These are phyloP conservation scores for Oryzias woworae DNA, from an alignment of 2,113 vertebrate species.

Conservation along the genomic window DNA sequence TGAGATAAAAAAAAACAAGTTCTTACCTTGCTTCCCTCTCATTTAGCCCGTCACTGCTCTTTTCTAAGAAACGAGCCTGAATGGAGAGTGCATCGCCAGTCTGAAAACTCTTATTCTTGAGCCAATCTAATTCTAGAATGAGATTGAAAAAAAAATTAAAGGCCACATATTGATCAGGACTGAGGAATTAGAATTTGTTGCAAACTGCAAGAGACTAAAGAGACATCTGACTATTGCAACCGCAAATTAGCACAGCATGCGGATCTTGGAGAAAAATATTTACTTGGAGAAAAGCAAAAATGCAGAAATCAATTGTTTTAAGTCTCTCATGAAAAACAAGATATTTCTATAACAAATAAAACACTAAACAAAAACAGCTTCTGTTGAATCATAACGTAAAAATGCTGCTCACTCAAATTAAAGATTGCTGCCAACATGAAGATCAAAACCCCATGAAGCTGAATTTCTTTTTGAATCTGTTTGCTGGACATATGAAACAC, in stretches of 20 bases:
- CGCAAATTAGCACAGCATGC: background rate
- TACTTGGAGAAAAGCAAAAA: background rate
- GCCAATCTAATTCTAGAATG: slow-evolving; percentile 85
- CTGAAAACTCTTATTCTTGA: slow-evolving; percentile 89
- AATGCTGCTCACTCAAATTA: too few species aligned
- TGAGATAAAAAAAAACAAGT: background rate
- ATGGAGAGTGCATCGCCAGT: slow-evolving; percentile 73
- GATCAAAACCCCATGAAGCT: too few species aligned
- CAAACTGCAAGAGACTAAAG: background rate
- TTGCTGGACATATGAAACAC: too few species aligned
- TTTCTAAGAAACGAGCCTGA: slow-evolving; percentile 70
- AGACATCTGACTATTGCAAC: background rate
- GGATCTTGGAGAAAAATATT: background rate
- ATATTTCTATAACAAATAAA: too few species aligned
- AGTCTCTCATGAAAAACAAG: too few species aligned
- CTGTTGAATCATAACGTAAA: too few species aligned
- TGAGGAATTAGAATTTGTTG: background rate
- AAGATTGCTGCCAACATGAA: too few species aligned
- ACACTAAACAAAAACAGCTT: too few species aligned
- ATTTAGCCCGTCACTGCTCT: slow-evolving; percentile 25
- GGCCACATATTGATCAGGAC: too few species aligned
- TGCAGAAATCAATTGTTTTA: too few species aligned
- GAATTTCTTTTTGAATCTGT: too few species aligned
- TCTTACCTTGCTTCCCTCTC: slow-evolving; percentile 56
- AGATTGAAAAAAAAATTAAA: slow-evolving; percentile 1